phyloP scores from a whole-genome alignment of 1,140 invertebrate genomes.

The Aphelenchoides avenae region DNA sequence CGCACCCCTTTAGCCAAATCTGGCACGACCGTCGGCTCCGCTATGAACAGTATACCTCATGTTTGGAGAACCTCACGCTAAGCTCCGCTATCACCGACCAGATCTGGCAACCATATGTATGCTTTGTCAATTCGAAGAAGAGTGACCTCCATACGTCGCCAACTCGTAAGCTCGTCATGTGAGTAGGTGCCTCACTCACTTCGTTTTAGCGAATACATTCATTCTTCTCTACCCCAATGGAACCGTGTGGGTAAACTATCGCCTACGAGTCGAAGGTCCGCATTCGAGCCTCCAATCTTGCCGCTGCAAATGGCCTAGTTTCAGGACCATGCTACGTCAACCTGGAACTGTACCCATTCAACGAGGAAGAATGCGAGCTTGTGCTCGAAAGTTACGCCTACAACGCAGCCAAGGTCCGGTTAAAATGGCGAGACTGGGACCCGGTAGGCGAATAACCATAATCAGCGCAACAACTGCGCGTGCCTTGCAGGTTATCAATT shows the following conservation, averaged over 20 bases:
- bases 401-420: conserved; percentile 52
- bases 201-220: conserved; percentile 46
- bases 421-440: conserved; percentile 58
- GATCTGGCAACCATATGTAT: conserved; percentile 43
- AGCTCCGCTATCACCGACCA: conserved; percentile 41
- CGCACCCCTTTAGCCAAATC: conserved; percentile 33
- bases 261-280: conserved; percentile 42
- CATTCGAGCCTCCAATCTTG: conserved; percentile 37
- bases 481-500: conserved; percentile 45
- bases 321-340: conserved; percentile 29
- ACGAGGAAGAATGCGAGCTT: conserved; percentile 44
- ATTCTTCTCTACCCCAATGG: conserved; percentile 46
- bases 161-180: no score
- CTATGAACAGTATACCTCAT: conserved; percentile 22
- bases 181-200: no score
- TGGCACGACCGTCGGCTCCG: conserved; percentile 38
- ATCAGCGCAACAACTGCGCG: not conserved
- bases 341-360: conserved; percentile 44
- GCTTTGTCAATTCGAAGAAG: conserved; percentile 42
- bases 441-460: conserved; percentile 33
- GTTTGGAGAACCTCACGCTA: conserved; percentile 44
- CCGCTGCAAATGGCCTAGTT: not conserved
- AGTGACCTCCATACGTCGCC: conserved; percentile 38
- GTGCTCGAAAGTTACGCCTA: conserved; percentile 56
- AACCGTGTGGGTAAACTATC: conserved; percentile 45